A percentile compares a stretch with the other conserved stretches of the same genome.
These are phyloP conservation scores for Dolichopus griseipennis DNA, from an alignment of 2,888 invertebrate genomes.

Conservation along the genomic window DNA sequence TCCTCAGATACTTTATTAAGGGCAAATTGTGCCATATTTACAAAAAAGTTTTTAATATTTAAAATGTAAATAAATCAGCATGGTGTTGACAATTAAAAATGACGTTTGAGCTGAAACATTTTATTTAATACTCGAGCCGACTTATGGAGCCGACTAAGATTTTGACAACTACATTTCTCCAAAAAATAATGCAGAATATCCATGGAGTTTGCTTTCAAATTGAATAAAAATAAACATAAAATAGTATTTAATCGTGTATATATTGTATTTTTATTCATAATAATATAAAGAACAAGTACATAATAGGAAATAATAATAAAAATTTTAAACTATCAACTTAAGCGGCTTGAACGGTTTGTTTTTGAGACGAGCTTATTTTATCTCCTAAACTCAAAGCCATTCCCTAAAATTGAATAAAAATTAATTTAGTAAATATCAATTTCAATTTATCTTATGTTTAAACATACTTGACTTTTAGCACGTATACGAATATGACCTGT, in stretches of 20 bases:
- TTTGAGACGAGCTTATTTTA: slow-evolving; percentile 92
- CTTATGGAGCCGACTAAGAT: too few relatives aligned
- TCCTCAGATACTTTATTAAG: background rate
- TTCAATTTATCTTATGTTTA: too few relatives aligned
- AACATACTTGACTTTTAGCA: slow-evolving; percentile 97
- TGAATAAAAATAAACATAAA: too few relatives aligned
- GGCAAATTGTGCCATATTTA: background rate
- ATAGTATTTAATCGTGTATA: background rate
- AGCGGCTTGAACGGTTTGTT: slow-evolving; percentile 47
- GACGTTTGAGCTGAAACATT: too few relatives aligned
- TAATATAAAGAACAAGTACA: background rate
- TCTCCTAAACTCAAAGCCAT: slow-evolving; percentile 98
- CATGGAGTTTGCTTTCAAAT: too few relatives aligned
- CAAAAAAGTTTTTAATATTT: background rate
- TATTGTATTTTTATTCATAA: background rate
- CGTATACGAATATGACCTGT: slow-evolving; percentile 95
- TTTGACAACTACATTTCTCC: too few relatives aligned
- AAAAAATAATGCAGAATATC: too few relatives aligned
- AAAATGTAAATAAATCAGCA: too few relatives aligned
- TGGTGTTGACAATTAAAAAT: too few relatives aligned
- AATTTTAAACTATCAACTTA: slow-evolving; percentile 22
- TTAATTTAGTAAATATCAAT: background rate
- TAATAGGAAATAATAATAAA: slow-evolving; percentile 13
- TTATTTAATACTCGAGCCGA: too few relatives aligned
- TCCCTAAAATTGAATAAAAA: slow-evolving; percentile 54